Evolutionary conservation across 1,140 invertebrate species (phyloP), one percentile per base, ranked within the genome.

Genomic region (Caerostris darwini): DNA sequence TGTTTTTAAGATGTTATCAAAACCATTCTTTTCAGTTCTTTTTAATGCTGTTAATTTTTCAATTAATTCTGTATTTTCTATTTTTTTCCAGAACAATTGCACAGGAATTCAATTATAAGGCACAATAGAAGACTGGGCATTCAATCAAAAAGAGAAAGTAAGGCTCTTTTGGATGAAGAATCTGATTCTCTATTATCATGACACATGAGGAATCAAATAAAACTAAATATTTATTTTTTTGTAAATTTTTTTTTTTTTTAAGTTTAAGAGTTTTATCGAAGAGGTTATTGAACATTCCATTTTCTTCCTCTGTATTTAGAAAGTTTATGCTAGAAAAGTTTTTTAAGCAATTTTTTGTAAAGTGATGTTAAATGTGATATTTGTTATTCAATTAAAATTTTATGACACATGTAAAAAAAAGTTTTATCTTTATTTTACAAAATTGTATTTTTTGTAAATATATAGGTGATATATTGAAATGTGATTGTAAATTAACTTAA

Each of bases 81-180:
- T 53, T 54, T 58, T 81, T 54, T 92, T 92, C 50, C 19, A 87
- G 82, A 93, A 58, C 92, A 93, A 87, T 54, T 93, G 19, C 92
- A 93, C 34, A 71, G 64, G 19, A 93, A 93, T 87, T 93, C 92
- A 34, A 93, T 93, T 53, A 87, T 93, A 2, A 67, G 92, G 58
- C 64, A 87, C 59, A 86, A 93, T 17, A 50, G 92, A 10, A 87
- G 61, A 59, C 3, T n/a, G 6, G 59, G 64, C 3, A 71, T 69
- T 34, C 8, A 64, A 53, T 58, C 71, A 19, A n/a, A 50, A 85
- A 87, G 8, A 1, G 64, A 69, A 12, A 67, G 87, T 50, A 86
- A 69, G 12, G 54, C 59, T 14, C 64, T 93, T 5, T 58, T 71
- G 8, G 56, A 58, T n/a, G 81, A 85, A 3, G 64, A 93, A 61